phyloP scores from a whole-genome alignment of 2,888 invertebrate species.

The Flexamia atlantica region DNA sequence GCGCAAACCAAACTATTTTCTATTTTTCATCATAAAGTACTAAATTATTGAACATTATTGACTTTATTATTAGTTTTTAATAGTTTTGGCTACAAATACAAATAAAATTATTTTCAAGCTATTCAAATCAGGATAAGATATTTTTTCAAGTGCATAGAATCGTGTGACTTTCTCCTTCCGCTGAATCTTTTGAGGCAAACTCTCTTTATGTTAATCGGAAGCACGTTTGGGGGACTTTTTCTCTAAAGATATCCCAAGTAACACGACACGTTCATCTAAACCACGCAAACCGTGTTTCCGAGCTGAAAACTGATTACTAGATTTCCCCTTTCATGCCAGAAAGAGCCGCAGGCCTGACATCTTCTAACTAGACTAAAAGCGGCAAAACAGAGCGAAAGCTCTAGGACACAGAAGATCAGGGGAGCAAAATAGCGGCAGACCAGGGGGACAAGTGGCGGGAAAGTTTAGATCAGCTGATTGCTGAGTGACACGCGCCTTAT shows the following conservation, averaged over 20 bases:
- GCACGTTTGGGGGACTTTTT: background rate
- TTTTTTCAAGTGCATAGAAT: background rate
- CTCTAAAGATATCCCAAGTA: background rate
- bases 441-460: background rate
- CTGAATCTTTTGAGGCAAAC: background rate
- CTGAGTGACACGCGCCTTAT: background rate
- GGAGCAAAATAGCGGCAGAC: slow-evolving; percentile 27
- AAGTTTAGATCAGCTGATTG: no score
- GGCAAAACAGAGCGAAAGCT: background rate
- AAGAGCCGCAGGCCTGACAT: background rate
- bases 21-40: no score
- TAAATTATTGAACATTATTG: no score
- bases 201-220: background rate
- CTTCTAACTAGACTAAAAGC: background rate
- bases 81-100: no score
- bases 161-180: background rate
- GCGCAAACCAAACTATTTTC: no score
- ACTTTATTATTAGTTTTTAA: no score
- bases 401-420: background rate
- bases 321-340: slow-evolving; percentile 2
- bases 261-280: background rate
- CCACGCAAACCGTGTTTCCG: background rate
- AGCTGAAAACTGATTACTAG: background rate
- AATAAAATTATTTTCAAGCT: no score
- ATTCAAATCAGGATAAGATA: no score